Evolutionary conservation across 2,797 vertebrate genomes (phyloP).

Genomic region (Meda fulgida): DNA sequence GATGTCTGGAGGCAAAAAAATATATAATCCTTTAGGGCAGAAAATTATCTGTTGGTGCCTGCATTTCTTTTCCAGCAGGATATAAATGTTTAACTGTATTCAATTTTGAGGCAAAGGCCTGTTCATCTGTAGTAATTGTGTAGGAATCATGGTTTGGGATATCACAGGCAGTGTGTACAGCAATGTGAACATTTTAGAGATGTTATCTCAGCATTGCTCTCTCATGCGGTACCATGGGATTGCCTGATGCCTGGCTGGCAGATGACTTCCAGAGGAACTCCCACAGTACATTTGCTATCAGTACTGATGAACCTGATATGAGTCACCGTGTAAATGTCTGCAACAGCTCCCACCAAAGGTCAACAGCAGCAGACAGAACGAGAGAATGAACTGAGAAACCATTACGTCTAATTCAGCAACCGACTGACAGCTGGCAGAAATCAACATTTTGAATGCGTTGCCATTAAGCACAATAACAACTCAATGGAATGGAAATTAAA

Average conservation of each 20-base stretch:
- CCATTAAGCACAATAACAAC: not conserved
- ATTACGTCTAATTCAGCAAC: not conserved
- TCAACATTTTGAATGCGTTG: not conserved
- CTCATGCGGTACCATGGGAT: conserved; percentile 56
- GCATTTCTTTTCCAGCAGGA: conserved; percentile 4
- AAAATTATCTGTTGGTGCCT: not conserved
- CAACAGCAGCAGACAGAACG: not conserved
- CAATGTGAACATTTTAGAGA: conserved; percentile 23
- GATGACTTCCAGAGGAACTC: conserved; percentile 41
- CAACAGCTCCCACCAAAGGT: conserved; percentile 32
- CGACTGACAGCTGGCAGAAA: not conserved
- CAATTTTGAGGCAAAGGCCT: not conserved
- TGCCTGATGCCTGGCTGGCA: conserved; percentile 50
- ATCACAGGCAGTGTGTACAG: conserved; percentile 8
- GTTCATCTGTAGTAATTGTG: not conserved
- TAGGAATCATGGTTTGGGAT: not conserved
- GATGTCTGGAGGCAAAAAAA: not conserved
- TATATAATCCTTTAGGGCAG: not conserved
- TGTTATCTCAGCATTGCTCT: conserved; percentile 44
- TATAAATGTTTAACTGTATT: not conserved
- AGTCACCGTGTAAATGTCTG: conserved; percentile 47
- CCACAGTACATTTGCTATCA: conserved; percentile 24
- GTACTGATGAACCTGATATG: conserved; percentile 31
- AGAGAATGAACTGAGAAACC: conserved; percentile 14
- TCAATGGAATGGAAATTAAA: not conserved